Conservation (phyloP, 2,888 invertebrate genomes). For the Acleris laterana region DNA sequence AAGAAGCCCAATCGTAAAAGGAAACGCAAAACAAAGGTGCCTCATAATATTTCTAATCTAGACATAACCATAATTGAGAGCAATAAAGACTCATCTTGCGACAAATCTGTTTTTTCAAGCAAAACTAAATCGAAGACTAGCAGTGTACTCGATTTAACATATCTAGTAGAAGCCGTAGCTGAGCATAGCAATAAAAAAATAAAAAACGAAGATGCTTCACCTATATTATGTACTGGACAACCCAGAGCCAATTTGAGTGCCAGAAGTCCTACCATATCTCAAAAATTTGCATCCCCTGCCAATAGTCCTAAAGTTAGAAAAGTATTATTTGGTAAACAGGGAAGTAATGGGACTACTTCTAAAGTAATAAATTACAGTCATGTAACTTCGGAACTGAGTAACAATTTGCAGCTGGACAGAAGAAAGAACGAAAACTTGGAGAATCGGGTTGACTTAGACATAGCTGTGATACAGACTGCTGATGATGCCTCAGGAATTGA, state of each 20-base stretch:
- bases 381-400: slow-evolving; percentile 6
- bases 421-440: slow-evolving; percentile 7
- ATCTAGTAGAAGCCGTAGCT: not conserved
- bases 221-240: slow-evolving; percentile 43
- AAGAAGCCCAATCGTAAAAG: slow-evolving; percentile 52
- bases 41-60: slow-evolving; percentile 61
- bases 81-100: slow-evolving; percentile 41
- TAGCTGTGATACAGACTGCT: not conserved
- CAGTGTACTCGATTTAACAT: slow-evolving; percentile 3
- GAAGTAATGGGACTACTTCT: slow-evolving; percentile 17
- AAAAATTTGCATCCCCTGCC: slow-evolving; percentile 51
- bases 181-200: not conserved
- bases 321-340: slow-evolving; percentile 50
- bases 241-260: slow-evolving; percentile 22
- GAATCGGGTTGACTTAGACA: slow-evolving; percentile 10
- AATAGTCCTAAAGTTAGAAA: slow-evolving; percentile 53
- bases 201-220: slow-evolving; percentile 44
- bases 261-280: slow-evolving; percentile 62
- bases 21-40: slow-evolving; percentile 61
- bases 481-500: slow-evolving; percentile 2
- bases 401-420: slow-evolving; percentile 12
- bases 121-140: slow-evolving; percentile 25
- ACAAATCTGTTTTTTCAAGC: slow-evolving; percentile 49
- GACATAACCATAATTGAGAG: slow-evolving; percentile 58
- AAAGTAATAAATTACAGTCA: slow-evolving; percentile 15